A percentile compares a stretch with the other conserved stretches of the same genome.
Conservation (phyloP, 2,113 vertebrate genomes). For the Aleadryas rufinucha region DNA sequence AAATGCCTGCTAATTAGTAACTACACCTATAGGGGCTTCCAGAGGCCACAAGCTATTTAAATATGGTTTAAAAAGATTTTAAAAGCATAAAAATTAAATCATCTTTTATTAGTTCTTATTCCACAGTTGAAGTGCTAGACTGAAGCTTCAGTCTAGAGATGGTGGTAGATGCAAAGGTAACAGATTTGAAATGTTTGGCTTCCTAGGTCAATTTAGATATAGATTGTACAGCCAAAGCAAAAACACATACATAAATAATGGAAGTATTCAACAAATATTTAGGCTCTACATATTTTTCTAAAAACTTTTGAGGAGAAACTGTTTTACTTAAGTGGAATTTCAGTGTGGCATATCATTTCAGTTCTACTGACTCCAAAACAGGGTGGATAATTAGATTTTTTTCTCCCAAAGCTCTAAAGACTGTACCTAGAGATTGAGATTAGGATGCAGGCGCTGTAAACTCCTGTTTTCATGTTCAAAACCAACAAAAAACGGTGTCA, state of each 20-base stretch:
- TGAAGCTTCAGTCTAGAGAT: not conserved
- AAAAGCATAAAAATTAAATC: not conserved
- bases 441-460: not conserved
- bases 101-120: not conserved
- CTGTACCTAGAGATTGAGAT: not conserved
- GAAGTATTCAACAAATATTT: not conserved
- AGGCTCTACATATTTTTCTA: not conserved
- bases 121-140: not conserved
- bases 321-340: not conserved
- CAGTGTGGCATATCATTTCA: not conserved
- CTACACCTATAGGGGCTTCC: conserved; percentile 61
- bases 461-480: not conserved
- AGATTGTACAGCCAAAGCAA: not conserved
- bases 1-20: conserved; percentile 80
- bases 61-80: not conserved
- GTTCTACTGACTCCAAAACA: not conserved
- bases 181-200: not conserved
- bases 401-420: not conserved
- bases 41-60: conserved; percentile 48
- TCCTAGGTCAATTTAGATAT: not conserved
- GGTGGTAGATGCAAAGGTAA: not conserved
- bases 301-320: not conserved
- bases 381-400: not conserved
- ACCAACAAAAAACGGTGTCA: not conserved
- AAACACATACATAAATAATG: not conserved